Evolutionary conservation across 2,113 vertebrate species (phyloP).

Genomic region (Vulpes vulpes): DNA sequence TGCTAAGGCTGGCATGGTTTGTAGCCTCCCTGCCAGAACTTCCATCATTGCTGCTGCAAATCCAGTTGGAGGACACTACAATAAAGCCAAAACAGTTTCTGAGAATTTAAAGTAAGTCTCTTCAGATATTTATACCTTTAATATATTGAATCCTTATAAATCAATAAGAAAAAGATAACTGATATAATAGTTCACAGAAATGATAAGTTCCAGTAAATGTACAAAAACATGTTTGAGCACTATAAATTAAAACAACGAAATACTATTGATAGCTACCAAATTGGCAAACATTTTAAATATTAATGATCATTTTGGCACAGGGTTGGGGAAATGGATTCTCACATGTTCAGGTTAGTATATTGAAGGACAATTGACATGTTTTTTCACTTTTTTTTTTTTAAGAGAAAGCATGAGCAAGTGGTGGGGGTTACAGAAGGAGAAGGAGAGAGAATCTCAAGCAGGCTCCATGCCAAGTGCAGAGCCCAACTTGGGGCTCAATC

Average conservation of each 20-base stretch:
- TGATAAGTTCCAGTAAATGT: conserved; percentile 32
- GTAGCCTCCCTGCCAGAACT: conserved; percentile 96
- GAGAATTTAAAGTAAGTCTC: conserved; percentile 97
- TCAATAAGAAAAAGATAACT: background rate
- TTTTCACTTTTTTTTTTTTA: background rate
- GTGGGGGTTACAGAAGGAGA: background rate
- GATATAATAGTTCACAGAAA: conserved; percentile 23
- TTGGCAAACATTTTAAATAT: conserved; percentile 36
- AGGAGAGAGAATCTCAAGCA: background rate
- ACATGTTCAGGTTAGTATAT: background rate
- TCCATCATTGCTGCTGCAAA: conserved; percentile 98
- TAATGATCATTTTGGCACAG: background rate
- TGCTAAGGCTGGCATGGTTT: conserved; percentile 98
- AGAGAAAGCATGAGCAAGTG: background rate
- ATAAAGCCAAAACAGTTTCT: conserved; percentile 97
- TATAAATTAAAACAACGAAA: background rate
- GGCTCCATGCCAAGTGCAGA: background rate
- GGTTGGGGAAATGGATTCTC: background rate
- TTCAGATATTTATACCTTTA: conserved; percentile 62
- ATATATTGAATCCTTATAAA: background rate
- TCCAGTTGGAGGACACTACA: conserved; percentile 97
- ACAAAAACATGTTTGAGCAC: conserved; percentile 13
- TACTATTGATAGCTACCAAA: background rate
- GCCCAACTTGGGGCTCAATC: background rate
- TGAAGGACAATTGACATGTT: background rate